A percentile compares a stretch with the other conserved stretches of the same genome.
phyloP scores from a whole-genome alignment of 2,888 invertebrate species.

The Schizotus pectinicornis region DNA sequence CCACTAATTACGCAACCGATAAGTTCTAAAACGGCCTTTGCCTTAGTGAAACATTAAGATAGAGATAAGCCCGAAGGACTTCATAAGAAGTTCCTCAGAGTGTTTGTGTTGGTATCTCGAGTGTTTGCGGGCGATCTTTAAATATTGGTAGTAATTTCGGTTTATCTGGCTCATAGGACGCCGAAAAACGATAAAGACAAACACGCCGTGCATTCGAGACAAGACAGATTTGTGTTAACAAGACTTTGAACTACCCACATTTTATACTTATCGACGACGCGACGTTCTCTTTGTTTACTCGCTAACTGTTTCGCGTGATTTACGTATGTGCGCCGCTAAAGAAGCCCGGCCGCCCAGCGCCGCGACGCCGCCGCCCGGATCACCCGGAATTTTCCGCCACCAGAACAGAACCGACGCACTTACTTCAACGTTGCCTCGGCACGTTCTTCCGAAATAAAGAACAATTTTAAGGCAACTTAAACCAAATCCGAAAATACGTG shows the following conservation, averaged over 20 bases:
- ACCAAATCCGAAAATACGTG: too few species aligned
- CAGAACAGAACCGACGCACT: too few species aligned
- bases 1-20: slow-evolving; percentile 25
- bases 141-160: slow-evolving; percentile 23
- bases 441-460: too few species aligned
- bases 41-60: slow-evolving; percentile 23
- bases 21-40: slow-evolving; percentile 12
- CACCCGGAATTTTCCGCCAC: slow-evolving; percentile 8
- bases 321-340: slow-evolving; percentile 10
- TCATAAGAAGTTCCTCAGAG: slow-evolving; percentile 24
- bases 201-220: slow-evolving; percentile 21
- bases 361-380: slow-evolving; percentile 3
- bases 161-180: slow-evolving; percentile 15
- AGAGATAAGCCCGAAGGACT: slow-evolving; percentile 24
- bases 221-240: slow-evolving; percentile 30
- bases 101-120: slow-evolving; percentile 24
- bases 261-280: slow-evolving; percentile 25
- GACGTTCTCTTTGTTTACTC: slow-evolving; percentile 30
- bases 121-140: slow-evolving; percentile 28
- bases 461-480: too few species aligned
- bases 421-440: too few species aligned
- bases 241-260: slow-evolving; percentile 29
- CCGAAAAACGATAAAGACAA: slow-evolving; percentile 23
- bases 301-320: slow-evolving; percentile 29
- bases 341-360: slow-evolving; percentile 6